Evolutionary conservation across 2,888 invertebrate genomes (phyloP).

Genomic region (Drosophila mettleri): DNA sequence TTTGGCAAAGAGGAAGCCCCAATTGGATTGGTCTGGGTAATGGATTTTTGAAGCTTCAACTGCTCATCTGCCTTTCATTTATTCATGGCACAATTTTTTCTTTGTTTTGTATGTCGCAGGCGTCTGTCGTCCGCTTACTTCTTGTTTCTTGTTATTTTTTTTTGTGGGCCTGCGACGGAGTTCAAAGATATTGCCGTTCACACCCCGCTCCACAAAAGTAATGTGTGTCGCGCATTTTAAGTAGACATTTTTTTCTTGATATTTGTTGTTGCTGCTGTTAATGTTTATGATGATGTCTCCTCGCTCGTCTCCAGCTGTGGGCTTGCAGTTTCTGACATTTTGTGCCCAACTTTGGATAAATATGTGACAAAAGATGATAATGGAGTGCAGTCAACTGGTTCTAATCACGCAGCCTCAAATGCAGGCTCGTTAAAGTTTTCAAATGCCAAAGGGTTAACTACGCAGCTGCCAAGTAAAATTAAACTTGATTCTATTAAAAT

Average conservation of each 20-base stretch:
- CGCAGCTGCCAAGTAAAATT: neutral
- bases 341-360: constrained; percentile 41
- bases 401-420: constrained; percentile 9
- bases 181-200: constrained; percentile 66
- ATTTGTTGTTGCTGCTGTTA: constrained; percentile 12
- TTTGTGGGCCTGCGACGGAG: constrained; percentile 31
- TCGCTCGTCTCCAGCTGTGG: constrained; percentile 27
- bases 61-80: constrained; percentile 45
- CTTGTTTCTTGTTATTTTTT: too few species aligned
- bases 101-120: constrained; percentile 45
- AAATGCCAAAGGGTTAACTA: constrained; percentile 36
- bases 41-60: constrained; percentile 21
- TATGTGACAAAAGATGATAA: constrained; percentile 59
- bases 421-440: neutral
- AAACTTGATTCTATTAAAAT: neutral
- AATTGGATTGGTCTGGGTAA: constrained; percentile 14
- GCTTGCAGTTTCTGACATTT: constrained; percentile 68
- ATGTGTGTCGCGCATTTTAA: constrained; percentile 73
- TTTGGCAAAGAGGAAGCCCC: constrained; percentile 29
- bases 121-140: constrained; percentile 21
- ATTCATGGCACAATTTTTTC: constrained; percentile 51
- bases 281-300: constrained; percentile 26
- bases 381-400: constrained; percentile 33
- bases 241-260: constrained; percentile 38
- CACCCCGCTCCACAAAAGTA: constrained; percentile 45